Conservation (phyloP, 2,888 invertebrate genomes). For the Beris chalybata region DNA sequence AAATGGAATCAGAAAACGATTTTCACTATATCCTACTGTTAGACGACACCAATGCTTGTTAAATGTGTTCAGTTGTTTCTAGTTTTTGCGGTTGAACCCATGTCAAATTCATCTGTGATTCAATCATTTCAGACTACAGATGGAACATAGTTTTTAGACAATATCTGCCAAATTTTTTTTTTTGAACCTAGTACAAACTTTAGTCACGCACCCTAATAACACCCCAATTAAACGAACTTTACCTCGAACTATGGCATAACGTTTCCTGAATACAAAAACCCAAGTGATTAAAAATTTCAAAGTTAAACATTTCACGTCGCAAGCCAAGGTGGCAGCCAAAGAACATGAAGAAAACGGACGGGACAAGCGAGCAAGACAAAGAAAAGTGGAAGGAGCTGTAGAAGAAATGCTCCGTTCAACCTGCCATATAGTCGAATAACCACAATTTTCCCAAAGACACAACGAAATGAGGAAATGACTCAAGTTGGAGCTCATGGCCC, state of each 20-base stretch:
- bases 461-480: slow-evolving; percentile 18
- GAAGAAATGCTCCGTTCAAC: slow-evolving; percentile 1
- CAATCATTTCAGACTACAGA: too few species aligned
- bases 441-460: slow-evolving; percentile 26
- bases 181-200: slow-evolving; percentile 11
- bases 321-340: slow-evolving; percentile 23
- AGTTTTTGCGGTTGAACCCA: too few species aligned
- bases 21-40: too few species aligned
- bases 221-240: slow-evolving; percentile 36
- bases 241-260: slow-evolving; percentile 26
- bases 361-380: neutral
- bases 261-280: slow-evolving; percentile 33
- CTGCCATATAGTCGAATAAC: slow-evolving; percentile 18
- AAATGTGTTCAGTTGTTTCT: too few species aligned
- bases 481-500: slow-evolving; percentile 19
- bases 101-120: too few species aligned
- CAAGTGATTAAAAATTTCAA: slow-evolving; percentile 37
- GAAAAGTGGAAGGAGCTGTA: neutral
- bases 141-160: too few species aligned
- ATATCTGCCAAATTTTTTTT: too few species aligned
- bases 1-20: too few species aligned
- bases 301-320: slow-evolving; percentile 27
- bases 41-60: too few species aligned
- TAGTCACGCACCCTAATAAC: slow-evolving; percentile 36
- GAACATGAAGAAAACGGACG: slow-evolving; percentile 9